A percentile compares a stretch with the other conserved stretches of the same genome.
phyloP scores from a whole-genome alignment of 1,140 invertebrate genomes.

The Atopsyche davidsoni region DNA sequence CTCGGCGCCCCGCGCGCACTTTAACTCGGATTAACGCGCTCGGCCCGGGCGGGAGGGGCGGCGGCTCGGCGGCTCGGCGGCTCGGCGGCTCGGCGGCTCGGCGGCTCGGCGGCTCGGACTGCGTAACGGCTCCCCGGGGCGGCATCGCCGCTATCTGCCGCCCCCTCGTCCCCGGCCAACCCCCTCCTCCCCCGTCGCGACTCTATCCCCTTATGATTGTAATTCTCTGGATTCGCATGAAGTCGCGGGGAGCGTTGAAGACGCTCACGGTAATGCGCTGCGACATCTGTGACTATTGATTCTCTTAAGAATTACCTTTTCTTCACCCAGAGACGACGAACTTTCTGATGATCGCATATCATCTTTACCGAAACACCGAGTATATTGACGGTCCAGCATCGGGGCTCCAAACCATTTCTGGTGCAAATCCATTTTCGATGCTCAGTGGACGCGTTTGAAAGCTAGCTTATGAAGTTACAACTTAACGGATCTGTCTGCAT shows the following conservation, averaged over 20 bases:
- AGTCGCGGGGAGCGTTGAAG: not conserved
- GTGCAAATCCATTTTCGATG: no score
- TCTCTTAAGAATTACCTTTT: no score
- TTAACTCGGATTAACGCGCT: conserved; percentile 9
- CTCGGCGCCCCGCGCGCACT: not conserved
- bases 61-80: not conserved
- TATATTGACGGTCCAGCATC: no score
- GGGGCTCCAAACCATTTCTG: no score
- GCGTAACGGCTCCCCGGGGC: conserved; percentile 27
- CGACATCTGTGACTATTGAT: not conserved
- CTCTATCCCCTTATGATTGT: conserved; percentile 31
- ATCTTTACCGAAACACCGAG: no score
- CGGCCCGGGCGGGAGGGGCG: not conserved
- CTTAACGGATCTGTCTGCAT: no score
- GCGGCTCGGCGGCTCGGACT: not conserved
- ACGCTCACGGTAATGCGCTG: not conserved
- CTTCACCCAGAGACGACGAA: no score
- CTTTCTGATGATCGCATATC: no score
- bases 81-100: not conserved
- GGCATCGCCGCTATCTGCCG: conserved; percentile 11
- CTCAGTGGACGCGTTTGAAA: no score
- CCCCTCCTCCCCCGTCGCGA: conserved; percentile 28
- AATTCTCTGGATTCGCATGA: conserved; percentile 26
- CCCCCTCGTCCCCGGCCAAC: conserved; percentile 8
- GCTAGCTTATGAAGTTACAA: no score